These are phyloP conservation scores for Tenualosa thibaudeaui DNA, from an alignment of 2,797 vertebrate species.

Conservation along the genomic window DNA sequence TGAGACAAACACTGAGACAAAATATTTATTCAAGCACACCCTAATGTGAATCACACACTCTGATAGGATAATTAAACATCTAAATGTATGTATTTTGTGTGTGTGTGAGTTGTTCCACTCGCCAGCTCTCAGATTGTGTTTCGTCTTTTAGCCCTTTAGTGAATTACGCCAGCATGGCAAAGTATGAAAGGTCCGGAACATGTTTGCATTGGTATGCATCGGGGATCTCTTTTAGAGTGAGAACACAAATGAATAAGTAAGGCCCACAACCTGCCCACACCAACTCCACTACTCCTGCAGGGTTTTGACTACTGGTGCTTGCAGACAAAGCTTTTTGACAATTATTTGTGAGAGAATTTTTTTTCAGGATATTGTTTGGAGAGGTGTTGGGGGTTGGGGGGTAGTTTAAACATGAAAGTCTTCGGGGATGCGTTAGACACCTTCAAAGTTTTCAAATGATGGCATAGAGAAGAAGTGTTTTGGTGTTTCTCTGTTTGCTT, in stretches of 20 bases:
- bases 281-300: neutral
- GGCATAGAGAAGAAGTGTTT: neutral
- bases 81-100: constrained; percentile 22
- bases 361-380: neutral
- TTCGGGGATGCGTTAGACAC: neutral
- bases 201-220: neutral
- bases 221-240: neutral
- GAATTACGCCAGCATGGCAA: neutral
- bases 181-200: neutral
- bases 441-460: neutral
- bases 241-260: constrained; percentile 7
- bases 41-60: constrained; percentile 12
- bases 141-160: constrained; percentile 1
- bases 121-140: neutral
- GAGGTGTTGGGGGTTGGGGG: too few relatives aligned
- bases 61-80: constrained; percentile 30
- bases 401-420: neutral
- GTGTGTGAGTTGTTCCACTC: neutral
- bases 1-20: neutral
- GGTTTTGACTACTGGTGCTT: neutral
- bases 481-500: neutral
- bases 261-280: neutral
- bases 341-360: constrained; percentile 31
- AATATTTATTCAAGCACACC: constrained; percentile 11
- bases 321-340: constrained; percentile 1